Evolutionary conservation across 1,140 invertebrate species (phyloP).

Genomic region (Pemphigus obesinymphae): DNA sequence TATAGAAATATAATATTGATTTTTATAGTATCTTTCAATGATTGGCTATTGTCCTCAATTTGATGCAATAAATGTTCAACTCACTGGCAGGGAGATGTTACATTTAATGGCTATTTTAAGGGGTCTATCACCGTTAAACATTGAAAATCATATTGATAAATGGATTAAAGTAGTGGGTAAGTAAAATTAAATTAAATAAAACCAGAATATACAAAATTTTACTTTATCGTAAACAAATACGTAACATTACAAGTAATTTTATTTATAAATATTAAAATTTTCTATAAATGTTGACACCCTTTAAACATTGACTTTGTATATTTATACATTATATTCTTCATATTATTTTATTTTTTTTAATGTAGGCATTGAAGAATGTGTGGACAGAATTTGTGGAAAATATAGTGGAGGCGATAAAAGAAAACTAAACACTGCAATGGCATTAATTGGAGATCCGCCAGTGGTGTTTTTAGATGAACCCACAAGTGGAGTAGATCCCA

Average conservation of each 20-base stretch:
- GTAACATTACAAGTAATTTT: too few relatives aligned
- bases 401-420: constrained; percentile 88
- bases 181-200: too few relatives aligned
- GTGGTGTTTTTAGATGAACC: constrained; percentile 85
- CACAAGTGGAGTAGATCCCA: constrained; percentile 73
- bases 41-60: constrained; percentile 81
- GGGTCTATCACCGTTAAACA: constrained; percentile 59
- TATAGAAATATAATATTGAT: neutral
- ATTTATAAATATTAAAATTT: neutral
- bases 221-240: too few relatives aligned
- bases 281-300: too few relatives aligned
- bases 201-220: too few relatives aligned
- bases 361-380: constrained; percentile 45
- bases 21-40: constrained; percentile 53
- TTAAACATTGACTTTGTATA: too few relatives aligned
- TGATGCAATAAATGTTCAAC: constrained; percentile 73
- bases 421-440: constrained; percentile 89
- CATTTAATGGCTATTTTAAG: constrained; percentile 68
- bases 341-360: constrained; percentile 3
- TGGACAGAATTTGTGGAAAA: constrained; percentile 42
- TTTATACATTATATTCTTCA: neutral
- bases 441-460: constrained; percentile 83
- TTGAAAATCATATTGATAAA: constrained; percentile 54
- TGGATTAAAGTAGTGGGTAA: constrained; percentile 58
- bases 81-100: constrained; percentile 75